Conservation (phyloP, 1,140 invertebrate species). For the Drosophila albomicans region DNA sequence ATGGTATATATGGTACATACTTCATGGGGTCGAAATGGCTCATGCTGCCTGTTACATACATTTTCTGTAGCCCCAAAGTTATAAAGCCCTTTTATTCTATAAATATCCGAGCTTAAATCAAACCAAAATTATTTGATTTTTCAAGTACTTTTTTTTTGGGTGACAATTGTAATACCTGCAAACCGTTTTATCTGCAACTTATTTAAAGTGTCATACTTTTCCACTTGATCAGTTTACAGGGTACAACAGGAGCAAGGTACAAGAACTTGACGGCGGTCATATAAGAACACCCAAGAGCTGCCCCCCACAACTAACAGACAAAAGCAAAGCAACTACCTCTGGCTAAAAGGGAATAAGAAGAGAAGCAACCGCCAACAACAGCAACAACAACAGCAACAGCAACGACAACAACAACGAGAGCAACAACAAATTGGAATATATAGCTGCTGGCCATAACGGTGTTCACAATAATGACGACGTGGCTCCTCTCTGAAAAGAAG, state of each 20-base stretch:
- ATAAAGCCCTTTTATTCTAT: no score
- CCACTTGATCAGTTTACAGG: slow-evolving; percentile 12
- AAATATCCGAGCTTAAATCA: no score
- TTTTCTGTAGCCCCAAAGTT: no score
- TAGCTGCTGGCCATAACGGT: slow-evolving; percentile 75
- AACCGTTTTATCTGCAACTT: no score
- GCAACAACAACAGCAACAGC: slow-evolving; percentile 56
- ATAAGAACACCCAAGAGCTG: slow-evolving; percentile 77
- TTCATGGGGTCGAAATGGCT: no score
- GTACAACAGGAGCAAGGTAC: slow-evolving; percentile 34
- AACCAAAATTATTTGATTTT: no score
- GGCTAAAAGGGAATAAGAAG: slow-evolving; percentile 68
- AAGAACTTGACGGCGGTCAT: slow-evolving; percentile 72
- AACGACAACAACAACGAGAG: slow-evolving; percentile 73
- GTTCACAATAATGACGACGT: slow-evolving; percentile 83
- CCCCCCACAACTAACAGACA: slow-evolving; percentile 47
- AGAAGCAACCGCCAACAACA: slow-evolving; percentile 44
- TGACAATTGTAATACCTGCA: no score
- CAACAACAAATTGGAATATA: slow-evolving; percentile 84
- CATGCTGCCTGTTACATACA: no score
- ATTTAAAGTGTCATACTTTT: neutral
- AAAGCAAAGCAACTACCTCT: slow-evolving; percentile 78
- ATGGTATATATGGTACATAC: no score
- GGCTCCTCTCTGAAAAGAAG: slow-evolving; percentile 78
- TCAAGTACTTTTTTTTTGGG: no score